A percentile compares a stretch with the other conserved stretches of the same genome.
Evolutionary conservation across 2,888 invertebrate species (phyloP).

Genomic region (Zelleria hepariella): DNA sequence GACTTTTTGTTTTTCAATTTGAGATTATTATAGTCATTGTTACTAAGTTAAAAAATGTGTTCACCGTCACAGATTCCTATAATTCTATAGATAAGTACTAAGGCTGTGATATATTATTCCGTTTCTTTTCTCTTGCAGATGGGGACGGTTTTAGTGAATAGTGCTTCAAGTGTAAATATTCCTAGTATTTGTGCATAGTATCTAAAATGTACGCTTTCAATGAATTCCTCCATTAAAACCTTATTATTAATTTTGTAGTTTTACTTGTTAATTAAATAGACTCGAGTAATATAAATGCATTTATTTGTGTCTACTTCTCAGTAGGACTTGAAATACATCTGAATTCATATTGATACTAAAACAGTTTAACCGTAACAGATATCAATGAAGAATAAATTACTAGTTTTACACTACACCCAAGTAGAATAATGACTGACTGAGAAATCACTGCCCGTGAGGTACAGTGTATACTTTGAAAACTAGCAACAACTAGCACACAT

Average conservation of each 20-base stretch:
- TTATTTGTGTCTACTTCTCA: not conserved
- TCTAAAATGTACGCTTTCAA: slow-evolving; percentile 40
- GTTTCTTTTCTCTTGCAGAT: slow-evolving; percentile 59
- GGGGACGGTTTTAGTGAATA: slow-evolving; percentile 26
- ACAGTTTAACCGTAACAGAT: not conserved
- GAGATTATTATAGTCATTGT: not conserved
- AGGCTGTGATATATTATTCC: slow-evolving; percentile 52
- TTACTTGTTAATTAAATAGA: not conserved
- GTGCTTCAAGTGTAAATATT: slow-evolving; percentile 55
- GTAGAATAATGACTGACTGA: too few relatives aligned
- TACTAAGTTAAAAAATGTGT: not conserved
- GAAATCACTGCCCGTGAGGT: too few relatives aligned
- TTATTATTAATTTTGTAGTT: slow-evolving; percentile 17
- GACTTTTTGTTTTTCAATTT: not conserved
- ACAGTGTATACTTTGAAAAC: not conserved
- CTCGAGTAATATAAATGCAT: not conserved
- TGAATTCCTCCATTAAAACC: slow-evolving; percentile 51
- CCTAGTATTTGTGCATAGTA: slow-evolving; percentile 46
- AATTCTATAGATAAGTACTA: slow-evolving; percentile 20
- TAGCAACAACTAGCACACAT: not conserved
- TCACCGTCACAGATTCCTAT: slow-evolving; percentile 14
- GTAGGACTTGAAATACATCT: not conserved
- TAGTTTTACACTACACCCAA: too few relatives aligned
- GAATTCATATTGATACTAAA: not conserved
- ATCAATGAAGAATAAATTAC: not conserved